Evolutionary conservation across 2,797 vertebrate genomes (phyloP).

Genomic region (Schizothorax lantsangensis): DNA sequence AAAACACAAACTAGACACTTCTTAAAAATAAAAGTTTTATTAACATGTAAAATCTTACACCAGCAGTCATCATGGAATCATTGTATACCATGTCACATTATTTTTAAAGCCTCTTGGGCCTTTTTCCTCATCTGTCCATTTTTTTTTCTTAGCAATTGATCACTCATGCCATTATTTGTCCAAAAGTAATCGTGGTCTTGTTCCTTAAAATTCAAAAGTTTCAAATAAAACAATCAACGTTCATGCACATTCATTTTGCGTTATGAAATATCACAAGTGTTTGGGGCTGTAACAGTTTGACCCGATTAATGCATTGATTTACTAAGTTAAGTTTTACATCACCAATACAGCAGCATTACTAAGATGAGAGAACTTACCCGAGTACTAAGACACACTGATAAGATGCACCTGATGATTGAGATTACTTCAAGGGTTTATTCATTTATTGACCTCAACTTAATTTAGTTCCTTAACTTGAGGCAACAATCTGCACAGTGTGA

Average conservation of each 20-base stretch:
- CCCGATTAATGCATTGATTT: conserved; percentile 53
- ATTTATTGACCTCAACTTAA: background rate
- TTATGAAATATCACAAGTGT: conserved; percentile 51
- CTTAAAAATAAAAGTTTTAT: conserved; percentile 66
- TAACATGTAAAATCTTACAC: conserved; percentile 66
- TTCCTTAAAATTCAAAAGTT: conserved; percentile 20
- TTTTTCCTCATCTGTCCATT: background rate
- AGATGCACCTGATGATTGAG: conserved; percentile 26
- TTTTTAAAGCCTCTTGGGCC: background rate
- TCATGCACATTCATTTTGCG: conserved; percentile 70
- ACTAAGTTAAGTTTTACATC: conserved; percentile 64
- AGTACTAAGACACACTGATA: conserved; percentile 33
- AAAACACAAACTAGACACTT: conserved; percentile 7
- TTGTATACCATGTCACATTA: conserved; percentile 52
- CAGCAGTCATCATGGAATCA: conserved; percentile 44
- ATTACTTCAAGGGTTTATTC: conserved; percentile 27
- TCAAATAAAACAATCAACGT: conserved; percentile 41
- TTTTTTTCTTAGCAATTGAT: background rate
- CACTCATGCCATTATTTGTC: background rate
- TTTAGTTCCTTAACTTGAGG: conserved; percentile 19
- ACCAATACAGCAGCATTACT: conserved; percentile 55
- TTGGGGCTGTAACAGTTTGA: conserved; percentile 48
- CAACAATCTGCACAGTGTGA: conserved; percentile 38
- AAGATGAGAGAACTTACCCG: conserved; percentile 35
- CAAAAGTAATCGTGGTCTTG: background rate